A percentile compares a stretch with the other conserved stretches of the same genome.
Conservation (phyloP, 1,140 invertebrate species). For the Orius laevigatus region DNA sequence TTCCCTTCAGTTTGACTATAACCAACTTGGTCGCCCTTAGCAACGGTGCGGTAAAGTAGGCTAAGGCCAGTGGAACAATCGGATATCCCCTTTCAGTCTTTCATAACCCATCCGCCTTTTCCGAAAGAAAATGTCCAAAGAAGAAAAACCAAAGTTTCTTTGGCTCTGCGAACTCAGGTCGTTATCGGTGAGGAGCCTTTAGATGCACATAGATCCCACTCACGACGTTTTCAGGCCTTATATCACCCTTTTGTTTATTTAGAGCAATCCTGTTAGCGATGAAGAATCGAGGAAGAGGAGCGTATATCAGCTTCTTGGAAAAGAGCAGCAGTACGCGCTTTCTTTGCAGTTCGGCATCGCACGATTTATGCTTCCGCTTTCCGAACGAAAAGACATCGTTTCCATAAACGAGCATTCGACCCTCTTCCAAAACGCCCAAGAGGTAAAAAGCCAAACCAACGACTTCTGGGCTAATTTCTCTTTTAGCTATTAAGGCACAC, state of each 20-base stretch:
- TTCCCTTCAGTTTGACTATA: slow-evolving; percentile 10
- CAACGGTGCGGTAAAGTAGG: no score
- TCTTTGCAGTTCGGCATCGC: slow-evolving; percentile 56
- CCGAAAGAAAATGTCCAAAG: background rate
- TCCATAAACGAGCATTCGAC: slow-evolving; percentile 53
- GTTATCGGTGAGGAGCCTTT: no score
- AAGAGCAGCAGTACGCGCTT: slow-evolving; percentile 57
- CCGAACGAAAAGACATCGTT: slow-evolving; percentile 54
- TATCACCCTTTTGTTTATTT: background rate
- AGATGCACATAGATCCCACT: no score
- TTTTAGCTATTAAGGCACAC: slow-evolving; percentile 50
- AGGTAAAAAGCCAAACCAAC: slow-evolving; percentile 30
- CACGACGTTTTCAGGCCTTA: background rate
- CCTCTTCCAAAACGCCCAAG: slow-evolving; percentile 68
- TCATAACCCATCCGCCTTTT: background rate
- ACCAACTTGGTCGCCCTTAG: no score
- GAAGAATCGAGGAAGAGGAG: slow-evolving; percentile 24
- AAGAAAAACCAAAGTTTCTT: background rate
- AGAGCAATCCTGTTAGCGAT: slow-evolving; percentile 11
- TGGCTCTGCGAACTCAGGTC: background rate
- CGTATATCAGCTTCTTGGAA: slow-evolving; percentile 38
- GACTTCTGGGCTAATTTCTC: background rate
- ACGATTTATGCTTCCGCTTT: slow-evolving; percentile 50
- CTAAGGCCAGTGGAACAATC: background rate
- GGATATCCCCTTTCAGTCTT: background rate